Percentiles rank a stretch among this genome's conserved stretches.
Evolutionary conservation across 2,888 invertebrate species (phyloP).

Genomic region (Steromphala cineraria): DNA sequence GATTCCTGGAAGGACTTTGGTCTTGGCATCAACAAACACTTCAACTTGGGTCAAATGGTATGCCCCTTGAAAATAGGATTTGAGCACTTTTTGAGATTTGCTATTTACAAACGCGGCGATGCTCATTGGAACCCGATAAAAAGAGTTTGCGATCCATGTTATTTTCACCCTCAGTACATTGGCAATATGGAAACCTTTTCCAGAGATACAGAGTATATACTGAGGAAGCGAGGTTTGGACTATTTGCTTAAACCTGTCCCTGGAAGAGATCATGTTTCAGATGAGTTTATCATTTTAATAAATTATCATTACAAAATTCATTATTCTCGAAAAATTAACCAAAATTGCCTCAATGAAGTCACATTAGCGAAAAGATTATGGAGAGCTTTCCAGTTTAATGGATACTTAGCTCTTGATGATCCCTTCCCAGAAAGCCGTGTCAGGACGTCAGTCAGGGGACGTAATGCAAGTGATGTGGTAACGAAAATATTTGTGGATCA

Average conservation of each 20-base stretch:
- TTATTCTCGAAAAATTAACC: not conserved
- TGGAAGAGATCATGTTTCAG: not conserved
- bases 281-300: not conserved
- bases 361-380: not conserved
- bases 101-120: not conserved
- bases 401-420: not conserved
- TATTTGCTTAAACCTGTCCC: not conserved
- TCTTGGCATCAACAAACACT: not conserved
- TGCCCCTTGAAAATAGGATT: slow-evolving; percentile 13
- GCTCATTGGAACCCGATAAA: slow-evolving; percentile 28
- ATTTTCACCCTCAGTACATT: slow-evolving; percentile 21
- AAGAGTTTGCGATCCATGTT: slow-evolving; percentile 30
- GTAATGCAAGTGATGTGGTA: not conserved
- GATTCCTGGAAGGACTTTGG: slow-evolving; percentile 24
- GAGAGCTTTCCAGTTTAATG: not conserved
- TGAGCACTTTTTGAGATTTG: slow-evolving; percentile 12
- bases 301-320: not conserved
- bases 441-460: not conserved
- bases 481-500: not conserved
- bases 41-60: not conserved
- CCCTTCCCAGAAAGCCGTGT: not conserved
- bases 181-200: slow-evolving; percentile 39
- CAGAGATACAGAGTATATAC: slow-evolving; percentile 27
- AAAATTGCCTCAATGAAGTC: not conserved
- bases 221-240: not conserved